Percentiles rank a stretch among this genome's conserved stretches.
phyloP scores from a whole-genome alignment of 2,888 invertebrate species.

The Caenorhabditis imperialis region DNA sequence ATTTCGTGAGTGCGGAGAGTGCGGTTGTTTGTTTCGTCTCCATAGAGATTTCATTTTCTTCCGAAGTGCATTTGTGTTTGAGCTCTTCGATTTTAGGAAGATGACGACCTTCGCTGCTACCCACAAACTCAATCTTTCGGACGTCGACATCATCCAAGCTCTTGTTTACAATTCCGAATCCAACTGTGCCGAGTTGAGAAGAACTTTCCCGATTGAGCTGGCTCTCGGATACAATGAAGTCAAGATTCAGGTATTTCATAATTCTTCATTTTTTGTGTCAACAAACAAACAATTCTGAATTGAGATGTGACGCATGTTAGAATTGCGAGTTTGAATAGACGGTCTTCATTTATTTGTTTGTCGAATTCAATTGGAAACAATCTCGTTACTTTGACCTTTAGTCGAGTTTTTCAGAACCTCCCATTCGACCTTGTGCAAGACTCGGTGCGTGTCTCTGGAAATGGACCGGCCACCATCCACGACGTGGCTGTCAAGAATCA shows the following conservation, averaged over 20 bases:
- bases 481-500: constrained; percentile 48
- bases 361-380: no score
- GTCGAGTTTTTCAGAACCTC: constrained; percentile 30
- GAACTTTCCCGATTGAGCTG: constrained; percentile 39
- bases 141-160: constrained; percentile 37
- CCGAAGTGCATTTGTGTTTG: no score
- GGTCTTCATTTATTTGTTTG: neutral
- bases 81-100: neutral
- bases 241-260: constrained; percentile 23
- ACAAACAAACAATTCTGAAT: neutral
- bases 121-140: constrained; percentile 40
- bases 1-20: constrained; percentile 16
- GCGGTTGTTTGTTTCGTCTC: constrained; percentile 24
- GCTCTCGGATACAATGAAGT: constrained; percentile 40
- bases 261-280: neutral
- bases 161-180: constrained; percentile 43
- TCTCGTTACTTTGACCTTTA: neutral
- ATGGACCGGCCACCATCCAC: constrained; percentile 36
- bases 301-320: no score
- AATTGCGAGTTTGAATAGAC: constrained; percentile 10
- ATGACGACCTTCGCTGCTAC: constrained; percentile 23
- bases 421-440: constrained; percentile 47
- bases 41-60: constrained; percentile 20
- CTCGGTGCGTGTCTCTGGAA: constrained; percentile 38
- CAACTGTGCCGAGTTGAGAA: constrained; percentile 40